Evolutionary conservation across 2,113 vertebrate species (phyloP).

Genomic region (Campylorhamphus procurvoides): DNA sequence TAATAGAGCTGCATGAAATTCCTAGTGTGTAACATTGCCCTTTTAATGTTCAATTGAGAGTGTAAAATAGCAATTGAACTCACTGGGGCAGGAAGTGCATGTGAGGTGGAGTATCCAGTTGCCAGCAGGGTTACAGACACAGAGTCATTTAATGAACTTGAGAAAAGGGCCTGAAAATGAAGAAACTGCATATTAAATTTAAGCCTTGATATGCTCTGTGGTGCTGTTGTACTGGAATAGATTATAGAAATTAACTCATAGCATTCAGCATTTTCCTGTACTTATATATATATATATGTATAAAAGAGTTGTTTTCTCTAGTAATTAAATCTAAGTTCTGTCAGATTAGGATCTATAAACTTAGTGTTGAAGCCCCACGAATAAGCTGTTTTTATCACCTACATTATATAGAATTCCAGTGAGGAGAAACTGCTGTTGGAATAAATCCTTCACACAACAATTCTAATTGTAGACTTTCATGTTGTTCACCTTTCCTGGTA

Average conservation of each 20-base stretch:
- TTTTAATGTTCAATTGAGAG: slow-evolving; percentile 8
- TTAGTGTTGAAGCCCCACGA: neutral
- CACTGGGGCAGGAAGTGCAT: neutral
- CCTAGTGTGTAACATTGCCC: neutral
- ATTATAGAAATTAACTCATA: neutral
- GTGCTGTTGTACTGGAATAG: neutral
- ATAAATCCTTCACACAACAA: neutral
- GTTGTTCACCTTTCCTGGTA: neutral
- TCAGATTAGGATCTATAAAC: neutral
- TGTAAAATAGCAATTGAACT: slow-evolving; percentile 30
- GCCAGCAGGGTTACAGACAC: neutral
- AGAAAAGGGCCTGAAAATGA: neutral
- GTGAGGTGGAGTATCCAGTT: neutral
- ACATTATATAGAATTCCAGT: neutral
- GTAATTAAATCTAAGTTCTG: neutral
- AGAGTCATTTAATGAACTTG: neutral
- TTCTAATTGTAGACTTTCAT: neutral
- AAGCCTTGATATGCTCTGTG: neutral
- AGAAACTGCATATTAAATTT: neutral
- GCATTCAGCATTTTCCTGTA: neutral
- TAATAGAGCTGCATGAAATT: neutral
- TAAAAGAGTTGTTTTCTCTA: neutral
- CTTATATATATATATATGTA: neutral
- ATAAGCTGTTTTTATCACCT: neutral
- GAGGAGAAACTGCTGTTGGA: neutral